Evolutionary conservation across 2,113 vertebrate species (phyloP).

Genomic region (Nannobrachium achirus): DNA sequence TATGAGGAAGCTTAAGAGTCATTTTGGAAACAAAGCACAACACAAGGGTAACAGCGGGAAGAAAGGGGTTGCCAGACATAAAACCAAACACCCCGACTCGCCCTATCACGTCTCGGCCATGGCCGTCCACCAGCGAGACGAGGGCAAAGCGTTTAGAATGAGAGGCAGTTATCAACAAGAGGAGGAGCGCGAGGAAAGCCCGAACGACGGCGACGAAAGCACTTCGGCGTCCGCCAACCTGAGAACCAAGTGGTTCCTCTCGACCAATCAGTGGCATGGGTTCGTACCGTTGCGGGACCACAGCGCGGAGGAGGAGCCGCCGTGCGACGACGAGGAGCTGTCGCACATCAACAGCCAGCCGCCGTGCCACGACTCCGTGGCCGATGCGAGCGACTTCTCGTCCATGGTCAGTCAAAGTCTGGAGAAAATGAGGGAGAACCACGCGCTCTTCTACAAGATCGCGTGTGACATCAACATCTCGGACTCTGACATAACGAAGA

Average conservation of each 20-base stretch:
- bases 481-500: constrained; percentile 71
- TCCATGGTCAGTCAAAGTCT: constrained; percentile 65
- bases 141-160: constrained; percentile 35
- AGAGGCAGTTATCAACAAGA: constrained; percentile 36
- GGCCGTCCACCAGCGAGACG: constrained; percentile 58
- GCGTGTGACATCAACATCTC: constrained; percentile 76
- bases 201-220: constrained; percentile 38
- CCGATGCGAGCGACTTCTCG: constrained; percentile 44
- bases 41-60: constrained; percentile 39
- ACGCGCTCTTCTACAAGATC: constrained; percentile 75
- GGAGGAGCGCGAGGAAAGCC: constrained; percentile 29
- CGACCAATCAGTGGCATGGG: constrained; percentile 72
- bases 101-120: constrained; percentile 68
- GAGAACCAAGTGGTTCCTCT: constrained; percentile 79
- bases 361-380: constrained; percentile 13
- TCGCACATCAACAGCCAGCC: constrained; percentile 31
- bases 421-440: constrained; percentile 72
- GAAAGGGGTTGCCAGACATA: constrained; percentile 50
- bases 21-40: constrained; percentile 49
- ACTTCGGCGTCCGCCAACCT: constrained; percentile 51
- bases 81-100: constrained; percentile 56
- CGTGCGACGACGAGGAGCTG: constrained; percentile 29
- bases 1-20: constrained; percentile 27
- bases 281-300: constrained; percentile 65
- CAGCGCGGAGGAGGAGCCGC: constrained; percentile 30